Base-by-base conservation (phyloP, 1,140 invertebrate genomes). In the Lutraria rhynchaena region DNA sequence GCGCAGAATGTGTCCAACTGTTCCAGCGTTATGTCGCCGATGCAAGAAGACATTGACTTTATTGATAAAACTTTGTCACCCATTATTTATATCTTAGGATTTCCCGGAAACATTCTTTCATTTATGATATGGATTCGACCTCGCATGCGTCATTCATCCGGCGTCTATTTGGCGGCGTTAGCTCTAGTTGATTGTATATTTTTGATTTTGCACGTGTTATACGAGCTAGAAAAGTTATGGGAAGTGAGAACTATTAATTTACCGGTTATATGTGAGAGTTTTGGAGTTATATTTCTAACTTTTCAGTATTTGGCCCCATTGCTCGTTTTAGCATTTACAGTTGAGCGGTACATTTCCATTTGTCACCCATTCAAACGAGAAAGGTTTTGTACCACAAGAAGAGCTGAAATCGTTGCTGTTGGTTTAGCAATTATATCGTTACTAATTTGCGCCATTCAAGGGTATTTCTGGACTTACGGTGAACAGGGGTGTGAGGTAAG, bases 261-360 rank as follows among this genome's bases (percentile, higher is more conserved):
- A 3, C 85, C 85, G n/a, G 85, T 89, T 1, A 58, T 89, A 7
- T 92, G 91, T 84, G 87, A 92, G 82, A 76, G 86, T 15, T 91
- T 87, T 78, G 81, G 87, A 51, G 80, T 89, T 11, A 61, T 91
- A 19, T 92, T 88, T 77, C 80, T 89, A 41, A 83, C 86, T 1
- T 87, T 90, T 13, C 90, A 92, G 82, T 92, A 91, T 81, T 70
- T 92, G 44, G 91, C 92, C 0, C 91, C 92, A 3, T 58, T 91
- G 24, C 84, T 93, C 1, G 92, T 93, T 0, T 85, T 93, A 29
- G 97, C 96, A 1, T 98, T 99, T 41, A 99, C 98, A 0, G 94
- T 99, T 77, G 98, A 99, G 92, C 94, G 98, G 60, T 99, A 97
- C 93, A 96, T 99, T 51, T 98, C 98, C 1, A 98, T 99, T 0